Evolutionary conservation across 2,113 vertebrate genomes (phyloP).

Genomic region (Haemorhous mexicanus): DNA sequence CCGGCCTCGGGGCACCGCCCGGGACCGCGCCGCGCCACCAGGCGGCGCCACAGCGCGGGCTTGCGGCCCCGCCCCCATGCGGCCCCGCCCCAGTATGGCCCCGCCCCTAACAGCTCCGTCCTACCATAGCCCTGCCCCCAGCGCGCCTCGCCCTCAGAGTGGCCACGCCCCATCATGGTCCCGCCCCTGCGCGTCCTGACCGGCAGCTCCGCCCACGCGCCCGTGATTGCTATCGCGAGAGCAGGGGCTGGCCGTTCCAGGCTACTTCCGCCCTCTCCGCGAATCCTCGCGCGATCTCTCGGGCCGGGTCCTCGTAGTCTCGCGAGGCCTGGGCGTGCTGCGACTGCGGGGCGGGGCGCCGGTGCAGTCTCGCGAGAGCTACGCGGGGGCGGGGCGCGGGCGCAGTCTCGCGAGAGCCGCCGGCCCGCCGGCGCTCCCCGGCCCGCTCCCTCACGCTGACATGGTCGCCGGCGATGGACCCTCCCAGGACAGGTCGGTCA

Average conservation of each 20-base stretch:
- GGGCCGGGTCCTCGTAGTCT: accelerated
- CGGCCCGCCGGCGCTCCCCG: not conserved
- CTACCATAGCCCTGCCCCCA: not conserved
- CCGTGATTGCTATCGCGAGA: not conserved
- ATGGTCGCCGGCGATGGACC: not conserved
- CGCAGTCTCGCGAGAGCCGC: not conserved
- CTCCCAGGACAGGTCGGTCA: not conserved
- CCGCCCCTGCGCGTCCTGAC: not conserved
- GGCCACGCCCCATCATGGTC: too few species aligned
- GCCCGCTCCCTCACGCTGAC: not conserved
- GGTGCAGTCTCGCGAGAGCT: too few species aligned
- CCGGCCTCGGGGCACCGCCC: too few species aligned
- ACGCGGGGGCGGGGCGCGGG: too few species aligned
- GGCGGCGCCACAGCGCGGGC: not conserved
- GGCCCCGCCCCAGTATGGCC: too few species aligned
- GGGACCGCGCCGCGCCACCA: not conserved
- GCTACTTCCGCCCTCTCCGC: not conserved
- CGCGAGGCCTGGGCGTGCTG: not conserved
- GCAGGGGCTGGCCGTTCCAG: accelerated
- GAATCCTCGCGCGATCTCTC: not conserved
- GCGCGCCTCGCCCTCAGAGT: too few species aligned
- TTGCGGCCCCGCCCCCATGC: not conserved
- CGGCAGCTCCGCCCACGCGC: not conserved
- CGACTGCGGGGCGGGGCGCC: not conserved
- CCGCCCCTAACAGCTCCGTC: too few species aligned